Evolutionary conservation across 2,888 invertebrate genomes (phyloP).

Genomic region (Eristalinus aeneus): DNA sequence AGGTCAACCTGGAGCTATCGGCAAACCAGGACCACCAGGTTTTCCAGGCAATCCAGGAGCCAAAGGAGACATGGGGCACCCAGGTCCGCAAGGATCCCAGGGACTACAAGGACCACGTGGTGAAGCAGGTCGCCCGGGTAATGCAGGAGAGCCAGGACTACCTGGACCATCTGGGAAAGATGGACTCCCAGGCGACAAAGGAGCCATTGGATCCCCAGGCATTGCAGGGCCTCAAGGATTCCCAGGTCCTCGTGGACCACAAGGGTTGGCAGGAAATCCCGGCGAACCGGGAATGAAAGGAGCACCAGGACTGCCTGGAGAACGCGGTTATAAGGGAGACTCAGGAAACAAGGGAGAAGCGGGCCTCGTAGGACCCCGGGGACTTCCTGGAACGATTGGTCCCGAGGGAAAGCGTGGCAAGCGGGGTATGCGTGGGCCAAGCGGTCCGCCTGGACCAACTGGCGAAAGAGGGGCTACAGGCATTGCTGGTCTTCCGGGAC

Average conservation of each 20-base stretch:
- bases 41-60: conserved; percentile 90
- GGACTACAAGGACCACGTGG: conserved; percentile 91
- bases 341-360: conserved; percentile 88
- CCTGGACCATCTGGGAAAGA: conserved; percentile 90
- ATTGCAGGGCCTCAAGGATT: conserved; percentile 89
- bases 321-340: conserved; percentile 91
- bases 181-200: conserved; percentile 91
- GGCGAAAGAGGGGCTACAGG: conserved; percentile 84
- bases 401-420: conserved; percentile 91
- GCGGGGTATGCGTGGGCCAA: conserved; percentile 88
- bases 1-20: conserved; percentile 85
- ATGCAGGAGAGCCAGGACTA: conserved; percentile 88
- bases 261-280: conserved; percentile 87
- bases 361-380: conserved; percentile 88
- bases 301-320: conserved; percentile 87
- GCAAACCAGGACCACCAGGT: conserved; percentile 92
- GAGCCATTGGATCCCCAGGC: conserved; percentile 87
- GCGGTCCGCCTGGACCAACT: conserved; percentile 85
- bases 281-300: conserved; percentile 90
- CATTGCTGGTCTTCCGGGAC: conserved; percentile 86
- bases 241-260: conserved; percentile 89
- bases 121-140: conserved; percentile 90
- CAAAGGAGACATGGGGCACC: conserved; percentile 89
- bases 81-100: conserved; percentile 90
- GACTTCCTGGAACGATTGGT: conserved; percentile 87